Conservation (phyloP, 2,113 vertebrate species). For the Sylvilagus bachmani region DNA sequence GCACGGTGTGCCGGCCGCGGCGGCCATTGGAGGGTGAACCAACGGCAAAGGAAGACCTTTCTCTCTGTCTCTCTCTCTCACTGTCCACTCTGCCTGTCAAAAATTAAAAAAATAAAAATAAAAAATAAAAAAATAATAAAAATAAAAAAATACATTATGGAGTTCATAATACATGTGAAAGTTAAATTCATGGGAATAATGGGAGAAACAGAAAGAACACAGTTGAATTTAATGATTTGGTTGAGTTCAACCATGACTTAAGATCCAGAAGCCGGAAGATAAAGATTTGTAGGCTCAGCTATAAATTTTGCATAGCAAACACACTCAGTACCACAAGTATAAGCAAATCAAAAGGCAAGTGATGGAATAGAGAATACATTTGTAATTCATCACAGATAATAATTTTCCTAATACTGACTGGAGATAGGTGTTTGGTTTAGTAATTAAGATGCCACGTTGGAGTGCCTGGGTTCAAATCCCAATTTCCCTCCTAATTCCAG, state of each 20-base stretch:
- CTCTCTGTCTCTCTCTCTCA: no score
- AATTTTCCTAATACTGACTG: constrained; percentile 23
- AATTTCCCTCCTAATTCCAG: not conserved
- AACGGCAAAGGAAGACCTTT: no score
- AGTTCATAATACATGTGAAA: not conserved
- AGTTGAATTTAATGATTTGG: not conserved
- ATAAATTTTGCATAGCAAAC: not conserved
- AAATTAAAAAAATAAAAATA: no score
- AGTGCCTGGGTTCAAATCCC: not conserved
- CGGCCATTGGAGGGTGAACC: no score
- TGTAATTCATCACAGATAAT: constrained; percentile 15
- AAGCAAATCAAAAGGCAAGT: constrained; percentile 32
- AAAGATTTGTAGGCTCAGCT: not conserved
- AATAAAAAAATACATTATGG: no score
- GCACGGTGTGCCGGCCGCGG: no score
- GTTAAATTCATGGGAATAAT: not conserved
- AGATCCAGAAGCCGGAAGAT: constrained; percentile 1
- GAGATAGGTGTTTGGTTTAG: no score
- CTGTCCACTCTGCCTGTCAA: no score
- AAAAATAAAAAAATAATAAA: no score
- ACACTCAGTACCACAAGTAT: not conserved
- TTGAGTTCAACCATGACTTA: not conserved
- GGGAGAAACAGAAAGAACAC: constrained; percentile 1
- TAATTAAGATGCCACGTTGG: no score
- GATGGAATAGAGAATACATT: constrained; percentile 33